These are phyloP conservation scores for Calidris pugnax DNA, from an alignment of 2,113 vertebrate species.

Conservation along the genomic window DNA sequence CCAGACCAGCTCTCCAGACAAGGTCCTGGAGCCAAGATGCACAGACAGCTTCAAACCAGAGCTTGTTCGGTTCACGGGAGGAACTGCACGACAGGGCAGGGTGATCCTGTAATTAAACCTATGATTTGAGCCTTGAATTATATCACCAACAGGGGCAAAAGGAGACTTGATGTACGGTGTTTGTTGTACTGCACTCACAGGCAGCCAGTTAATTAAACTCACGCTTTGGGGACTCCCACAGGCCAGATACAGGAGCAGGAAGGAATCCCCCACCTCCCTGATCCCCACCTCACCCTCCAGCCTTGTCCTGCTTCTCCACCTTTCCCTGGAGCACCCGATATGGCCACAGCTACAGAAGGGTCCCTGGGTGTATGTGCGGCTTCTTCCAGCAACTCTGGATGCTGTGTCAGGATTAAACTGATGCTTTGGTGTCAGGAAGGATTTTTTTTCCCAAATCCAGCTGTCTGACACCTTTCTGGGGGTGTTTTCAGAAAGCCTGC, in stretches of 20 bases:
- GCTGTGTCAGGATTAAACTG: neutral
- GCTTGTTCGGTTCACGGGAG: neutral
- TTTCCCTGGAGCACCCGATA: neutral
- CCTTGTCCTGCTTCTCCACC: neutral
- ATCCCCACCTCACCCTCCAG: neutral
- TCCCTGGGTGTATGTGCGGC: neutral
- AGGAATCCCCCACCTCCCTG: neutral
- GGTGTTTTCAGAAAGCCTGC: neutral
- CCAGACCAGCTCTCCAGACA: accelerated
- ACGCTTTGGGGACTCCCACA: neutral
- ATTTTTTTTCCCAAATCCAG: neutral
- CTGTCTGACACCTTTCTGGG: neutral
- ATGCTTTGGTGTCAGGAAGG: neutral
- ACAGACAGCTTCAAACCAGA: accelerated
- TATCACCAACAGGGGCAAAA: neutral
- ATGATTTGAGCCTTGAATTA: neutral
- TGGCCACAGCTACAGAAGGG: neutral
- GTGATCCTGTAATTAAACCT: neutral
- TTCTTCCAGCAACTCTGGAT: neutral
- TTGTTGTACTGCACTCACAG: neutral
- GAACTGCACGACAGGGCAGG: neutral
- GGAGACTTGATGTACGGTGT: neutral
- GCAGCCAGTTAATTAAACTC: neutral
- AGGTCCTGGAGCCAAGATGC: neutral
- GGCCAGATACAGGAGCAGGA: neutral